Conservation (phyloP, 2,888 invertebrate genomes). For the Resseliella maxima region DNA sequence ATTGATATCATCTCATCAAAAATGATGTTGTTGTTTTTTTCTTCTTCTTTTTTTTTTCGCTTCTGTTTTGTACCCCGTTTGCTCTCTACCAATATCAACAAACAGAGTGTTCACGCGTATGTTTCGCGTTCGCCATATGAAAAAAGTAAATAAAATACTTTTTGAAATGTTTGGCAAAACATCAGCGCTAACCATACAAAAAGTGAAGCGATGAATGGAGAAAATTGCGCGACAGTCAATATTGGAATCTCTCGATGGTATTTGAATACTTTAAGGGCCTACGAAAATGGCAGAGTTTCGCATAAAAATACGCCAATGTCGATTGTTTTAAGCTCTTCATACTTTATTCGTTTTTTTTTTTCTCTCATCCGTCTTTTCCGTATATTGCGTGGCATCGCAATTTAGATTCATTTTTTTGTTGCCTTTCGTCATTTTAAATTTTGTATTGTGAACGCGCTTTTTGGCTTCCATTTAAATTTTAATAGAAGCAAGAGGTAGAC, state of each 20-base stretch:
- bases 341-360: not conserved
- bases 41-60: no score
- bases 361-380: not conserved
- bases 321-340: not conserved
- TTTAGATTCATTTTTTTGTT: not conserved
- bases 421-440: not conserved
- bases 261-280: constrained; percentile 3
- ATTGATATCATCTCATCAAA: constrained; percentile 51
- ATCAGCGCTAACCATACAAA: not conserved
- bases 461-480: not conserved
- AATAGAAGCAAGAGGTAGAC: not conserved
- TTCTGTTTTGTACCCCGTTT: not conserved
- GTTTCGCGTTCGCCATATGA: not conserved
- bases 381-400: no score
- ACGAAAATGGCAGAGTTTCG: not conserved
- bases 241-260: not conserved
- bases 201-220: not conserved
- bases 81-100: not conserved
- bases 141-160: constrained; percentile 33
- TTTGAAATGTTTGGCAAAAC: not conserved
- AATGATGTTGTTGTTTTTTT: constrained; percentile 11
- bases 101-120: not conserved
- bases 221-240: not conserved
- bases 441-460: not conserved
- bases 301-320: not conserved